Base-by-base conservation (phyloP, 2,797 vertebrate species). In the Hippopotamyrus pictus region DNA sequence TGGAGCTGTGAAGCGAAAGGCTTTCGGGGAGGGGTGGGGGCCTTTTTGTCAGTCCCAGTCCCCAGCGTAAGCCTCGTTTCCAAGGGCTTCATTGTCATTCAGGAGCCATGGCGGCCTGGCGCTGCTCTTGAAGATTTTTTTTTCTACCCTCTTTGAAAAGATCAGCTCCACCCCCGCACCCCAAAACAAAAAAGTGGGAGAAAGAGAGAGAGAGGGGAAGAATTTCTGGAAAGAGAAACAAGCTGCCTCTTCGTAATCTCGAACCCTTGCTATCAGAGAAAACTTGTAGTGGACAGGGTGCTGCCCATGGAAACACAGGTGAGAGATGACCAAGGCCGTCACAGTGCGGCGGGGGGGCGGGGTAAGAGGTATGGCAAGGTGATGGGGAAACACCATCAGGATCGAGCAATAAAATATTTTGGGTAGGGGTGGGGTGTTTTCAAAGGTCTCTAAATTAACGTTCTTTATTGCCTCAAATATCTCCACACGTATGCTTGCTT, bases 61-160 rank as follows among this genome's bases (percentile, higher is more conserved):
- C 95, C 95, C 93, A 91, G 90, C 4, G 86, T 85, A 94, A 95
- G 94, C 95, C 96, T 94, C 95, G 94, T 94, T 93, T 89, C 92
- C 91, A 92, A 54, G n/a, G 91, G 92, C 94, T 88, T 95, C 94
- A 95, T 97, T 97, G 95, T 95, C 94, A 96, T 96, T 95, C 96
- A 95, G 93, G 93, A 93, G 90, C 93, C 54, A 93, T 94, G 93
- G 92, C 0, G 85, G 50, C 25, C 44, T 33, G 76, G 89, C 91
- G 89, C 93, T 94, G 93, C 94, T 94, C 93, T 93, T 94, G 92
- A 94, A 93, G 92, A 94, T 92, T 94, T 95, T 94, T 94, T 95
- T 96, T 94, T 91, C 93, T 93, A 92, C 93, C 91, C 90, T 90
- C 94, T 96, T 95, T 95, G 93, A 95, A 89, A 94, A 88, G 89